Percentiles rank a stretch among this genome's conserved stretches.
Conservation (phyloP, 2,888 invertebrate species). For the Sminthurides aquaticus region DNA sequence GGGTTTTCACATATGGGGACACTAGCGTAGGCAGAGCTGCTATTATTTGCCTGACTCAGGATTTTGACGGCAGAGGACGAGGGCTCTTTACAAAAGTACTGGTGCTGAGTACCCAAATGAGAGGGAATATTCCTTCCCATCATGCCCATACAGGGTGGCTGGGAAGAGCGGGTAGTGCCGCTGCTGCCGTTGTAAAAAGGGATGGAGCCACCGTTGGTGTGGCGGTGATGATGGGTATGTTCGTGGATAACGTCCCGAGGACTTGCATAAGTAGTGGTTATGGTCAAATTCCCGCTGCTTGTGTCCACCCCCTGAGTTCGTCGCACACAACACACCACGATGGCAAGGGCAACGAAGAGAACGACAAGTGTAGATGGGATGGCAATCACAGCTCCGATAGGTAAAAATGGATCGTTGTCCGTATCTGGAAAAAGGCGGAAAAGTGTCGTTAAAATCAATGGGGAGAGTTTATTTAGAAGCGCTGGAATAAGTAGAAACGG, state of each 20-base stretch:
- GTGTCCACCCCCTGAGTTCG: constrained; percentile 8
- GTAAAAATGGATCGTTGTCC: constrained; percentile 22
- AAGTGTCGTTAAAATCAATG: constrained; percentile 1
- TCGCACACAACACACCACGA: constrained; percentile 33
- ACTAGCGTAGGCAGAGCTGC: constrained; percentile 33
- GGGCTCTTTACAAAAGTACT: constrained; percentile 22
- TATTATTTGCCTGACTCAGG: constrained; percentile 16
- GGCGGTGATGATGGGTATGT: constrained; percentile 10
- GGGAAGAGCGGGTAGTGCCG: background rate
- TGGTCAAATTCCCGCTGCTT: constrained; percentile 12
- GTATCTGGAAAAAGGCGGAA: constrained; percentile 10
- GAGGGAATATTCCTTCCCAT: constrained; percentile 10
- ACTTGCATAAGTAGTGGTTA: constrained; percentile 28
- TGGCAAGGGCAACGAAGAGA: constrained; percentile 26
- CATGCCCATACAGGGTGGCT: background rate
- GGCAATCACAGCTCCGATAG: constrained; percentile 28
- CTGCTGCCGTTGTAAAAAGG: constrained; percentile 27
- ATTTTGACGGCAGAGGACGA: constrained; percentile 5
- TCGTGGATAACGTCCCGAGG: constrained; percentile 28
- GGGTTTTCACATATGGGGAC: constrained; percentile 30
- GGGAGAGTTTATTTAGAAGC: too few relatives aligned
- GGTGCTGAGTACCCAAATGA: constrained; percentile 18
- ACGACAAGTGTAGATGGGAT: constrained; percentile 28
- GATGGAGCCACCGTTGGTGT: constrained; percentile 13
- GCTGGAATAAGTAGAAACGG: background rate